A percentile compares a stretch with the other conserved stretches of the same genome.
phyloP scores from a whole-genome alignment of 2,797 vertebrate genomes.

The Amblyopsis hoosieri region DNA sequence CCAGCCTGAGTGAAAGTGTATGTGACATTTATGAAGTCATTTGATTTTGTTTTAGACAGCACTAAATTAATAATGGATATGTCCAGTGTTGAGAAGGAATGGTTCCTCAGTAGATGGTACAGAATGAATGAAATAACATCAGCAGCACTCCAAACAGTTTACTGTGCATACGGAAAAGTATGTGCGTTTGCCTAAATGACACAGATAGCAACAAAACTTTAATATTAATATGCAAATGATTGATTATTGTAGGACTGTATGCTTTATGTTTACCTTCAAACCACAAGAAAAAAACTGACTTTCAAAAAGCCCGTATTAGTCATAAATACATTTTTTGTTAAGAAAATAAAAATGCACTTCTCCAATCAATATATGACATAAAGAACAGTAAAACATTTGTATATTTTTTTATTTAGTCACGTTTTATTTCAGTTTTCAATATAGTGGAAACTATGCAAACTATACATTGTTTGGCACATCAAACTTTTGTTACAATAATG shows the following conservation, averaged over 20 bases:
- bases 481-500: not conserved
- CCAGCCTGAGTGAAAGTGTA: not conserved
- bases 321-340: no score
- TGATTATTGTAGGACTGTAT: no score
- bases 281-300: no score
- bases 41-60: slow-evolving; percentile 1
- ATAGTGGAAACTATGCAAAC: no score
- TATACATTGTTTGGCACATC: not conserved
- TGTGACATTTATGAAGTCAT: slow-evolving; percentile 3
- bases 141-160: slow-evolving; percentile 3
- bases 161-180: not conserved
- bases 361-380: no score
- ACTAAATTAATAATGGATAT: not conserved
- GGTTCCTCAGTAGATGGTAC: not conserved
- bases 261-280: no score
- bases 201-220: not conserved
- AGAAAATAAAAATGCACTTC: no score
- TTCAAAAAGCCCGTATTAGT: no score
- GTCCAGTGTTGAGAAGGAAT: not conserved
- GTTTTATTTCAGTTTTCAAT: slow-evolving; percentile 11
- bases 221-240: no score
- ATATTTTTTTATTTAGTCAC: not conserved
- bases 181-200: no score
- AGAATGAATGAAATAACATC: not conserved
- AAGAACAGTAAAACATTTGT: not conserved